Evolutionary conservation across 2,113 vertebrate species (phyloP).

Genomic region (Mastomys natalensis): DNA sequence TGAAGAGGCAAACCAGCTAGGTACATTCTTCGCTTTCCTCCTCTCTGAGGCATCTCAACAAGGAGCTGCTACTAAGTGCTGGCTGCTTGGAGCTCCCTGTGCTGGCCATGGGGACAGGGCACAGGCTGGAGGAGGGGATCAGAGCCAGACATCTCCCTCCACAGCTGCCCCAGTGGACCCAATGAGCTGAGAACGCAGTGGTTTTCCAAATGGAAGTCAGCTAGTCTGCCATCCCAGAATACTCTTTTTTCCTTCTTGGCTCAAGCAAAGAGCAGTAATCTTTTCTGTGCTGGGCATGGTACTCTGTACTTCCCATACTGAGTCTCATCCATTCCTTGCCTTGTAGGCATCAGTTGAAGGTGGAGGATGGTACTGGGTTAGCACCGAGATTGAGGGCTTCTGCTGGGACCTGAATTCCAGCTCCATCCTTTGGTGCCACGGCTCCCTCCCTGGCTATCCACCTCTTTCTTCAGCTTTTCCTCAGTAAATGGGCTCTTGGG

Average conservation of each 20-base stretch:
- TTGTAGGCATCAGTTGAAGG: not conserved
- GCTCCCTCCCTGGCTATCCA: not conserved
- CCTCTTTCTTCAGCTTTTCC: not conserved
- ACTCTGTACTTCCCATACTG: rapidly evolving
- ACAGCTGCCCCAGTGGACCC: no score
- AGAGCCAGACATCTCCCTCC: not conserved
- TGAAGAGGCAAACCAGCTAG: not conserved
- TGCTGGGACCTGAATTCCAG: not conserved
- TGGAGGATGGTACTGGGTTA: not conserved
- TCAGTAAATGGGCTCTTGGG: not conserved
- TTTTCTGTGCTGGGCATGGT: not conserved
- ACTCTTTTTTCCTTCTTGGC: not conserved
- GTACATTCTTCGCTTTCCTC: not conserved
- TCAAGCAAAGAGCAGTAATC: not conserved
- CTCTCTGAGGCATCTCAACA: not conserved
- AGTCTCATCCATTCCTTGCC: not conserved
- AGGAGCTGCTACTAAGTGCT: not conserved
- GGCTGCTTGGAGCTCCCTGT: not conserved
- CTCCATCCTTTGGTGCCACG: not conserved
- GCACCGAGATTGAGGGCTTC: rapidly evolving
- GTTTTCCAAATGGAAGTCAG: not conserved
- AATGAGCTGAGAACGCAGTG: not conserved
- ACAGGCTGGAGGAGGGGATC: not conserved
- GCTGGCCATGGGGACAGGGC: not conserved
- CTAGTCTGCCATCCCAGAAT: not conserved